A percentile compares a stretch with the other conserved stretches of the same genome.
phyloP scores from a whole-genome alignment of 2,113 vertebrate genomes.

The Etheostoma spectabile region DNA sequence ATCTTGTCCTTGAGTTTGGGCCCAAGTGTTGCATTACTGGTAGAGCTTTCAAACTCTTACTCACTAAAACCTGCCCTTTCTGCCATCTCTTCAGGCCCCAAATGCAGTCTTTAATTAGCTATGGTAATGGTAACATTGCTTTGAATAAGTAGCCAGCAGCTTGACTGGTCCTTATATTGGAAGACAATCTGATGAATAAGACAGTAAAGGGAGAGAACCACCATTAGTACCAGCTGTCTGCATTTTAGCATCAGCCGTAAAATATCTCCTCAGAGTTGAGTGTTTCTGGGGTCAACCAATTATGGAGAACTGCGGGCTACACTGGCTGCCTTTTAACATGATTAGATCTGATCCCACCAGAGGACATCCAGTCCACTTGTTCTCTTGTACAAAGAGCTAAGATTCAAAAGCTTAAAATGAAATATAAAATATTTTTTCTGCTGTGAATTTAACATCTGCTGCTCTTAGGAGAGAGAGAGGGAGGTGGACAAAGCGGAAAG shows the following conservation, averaged over 20 bases:
- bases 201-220: conserved; percentile 42
- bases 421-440: conserved; percentile 40
- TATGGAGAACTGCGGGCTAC: conserved; percentile 62
- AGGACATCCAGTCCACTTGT: conserved; percentile 64
- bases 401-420: conserved; percentile 56
- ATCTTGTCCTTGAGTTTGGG: conserved; percentile 3
- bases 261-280: conserved; percentile 66
- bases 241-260: conserved; percentile 56
- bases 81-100: conserved; percentile 35
- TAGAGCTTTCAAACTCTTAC: conserved; percentile 18
- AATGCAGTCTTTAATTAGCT: conserved; percentile 54
- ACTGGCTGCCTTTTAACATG: conserved; percentile 65
- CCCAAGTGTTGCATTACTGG: conserved; percentile 11
- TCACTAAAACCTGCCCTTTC: conserved; percentile 19
- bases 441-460: conserved; percentile 46
- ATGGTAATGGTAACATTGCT: conserved; percentile 47
- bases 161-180: conserved; percentile 41
- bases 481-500: conserved; percentile 16
- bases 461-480: conserved; percentile 16
- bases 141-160: conserved; percentile 36
- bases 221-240: conserved; percentile 45
- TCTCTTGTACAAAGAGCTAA: conserved; percentile 40
- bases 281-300: conserved; percentile 73
- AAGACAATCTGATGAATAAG: conserved; percentile 57
- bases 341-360: conserved; percentile 71